phyloP scores from a whole-genome alignment of 1,140 invertebrate genomes.

The Heliconius nattereri region DNA sequence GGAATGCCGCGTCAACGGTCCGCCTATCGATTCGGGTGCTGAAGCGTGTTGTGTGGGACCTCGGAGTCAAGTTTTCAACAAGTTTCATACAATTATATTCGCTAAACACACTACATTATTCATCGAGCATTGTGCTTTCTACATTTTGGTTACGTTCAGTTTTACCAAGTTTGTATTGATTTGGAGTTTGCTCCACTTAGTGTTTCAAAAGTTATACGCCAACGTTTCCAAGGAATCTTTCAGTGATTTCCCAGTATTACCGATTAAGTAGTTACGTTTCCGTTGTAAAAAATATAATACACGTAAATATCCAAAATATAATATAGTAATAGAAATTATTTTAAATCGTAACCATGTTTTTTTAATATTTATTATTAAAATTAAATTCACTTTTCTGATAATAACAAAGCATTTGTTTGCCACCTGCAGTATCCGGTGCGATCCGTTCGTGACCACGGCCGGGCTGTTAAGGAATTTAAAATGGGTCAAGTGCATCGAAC shows the following conservation, averaged over 20 bases:
- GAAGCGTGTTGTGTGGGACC: constrained; percentile 28
- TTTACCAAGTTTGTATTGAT: neutral
- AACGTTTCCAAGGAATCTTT: neutral
- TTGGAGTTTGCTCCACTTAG: neutral
- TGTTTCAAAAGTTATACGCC: neutral
- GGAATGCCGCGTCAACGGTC: constrained; percentile 56
- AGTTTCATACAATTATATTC: constrained; percentile 25
- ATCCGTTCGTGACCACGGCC: neutral
- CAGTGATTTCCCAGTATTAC: neutral
- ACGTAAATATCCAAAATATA: neutral
- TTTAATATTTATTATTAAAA: neutral
- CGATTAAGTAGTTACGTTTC: neutral
- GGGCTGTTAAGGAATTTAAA: constrained; percentile 15
- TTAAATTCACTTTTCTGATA: neutral
- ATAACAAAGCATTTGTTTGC: neutral
- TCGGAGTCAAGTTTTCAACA: constrained; percentile 34
- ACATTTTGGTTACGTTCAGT: neutral
- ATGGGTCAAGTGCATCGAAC: constrained; percentile 36
- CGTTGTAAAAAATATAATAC: neutral
- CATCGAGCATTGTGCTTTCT: neutral
- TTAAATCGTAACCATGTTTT: neutral
- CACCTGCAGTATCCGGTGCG: neutral
- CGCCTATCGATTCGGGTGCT: constrained; percentile 51
- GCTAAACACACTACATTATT: constrained; percentile 1
- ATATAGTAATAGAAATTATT: neutral